Percentiles rank a stretch among this genome's conserved stretches.
phyloP scores from a whole-genome alignment of 2,888 invertebrate genomes.

The Leucania comma region DNA sequence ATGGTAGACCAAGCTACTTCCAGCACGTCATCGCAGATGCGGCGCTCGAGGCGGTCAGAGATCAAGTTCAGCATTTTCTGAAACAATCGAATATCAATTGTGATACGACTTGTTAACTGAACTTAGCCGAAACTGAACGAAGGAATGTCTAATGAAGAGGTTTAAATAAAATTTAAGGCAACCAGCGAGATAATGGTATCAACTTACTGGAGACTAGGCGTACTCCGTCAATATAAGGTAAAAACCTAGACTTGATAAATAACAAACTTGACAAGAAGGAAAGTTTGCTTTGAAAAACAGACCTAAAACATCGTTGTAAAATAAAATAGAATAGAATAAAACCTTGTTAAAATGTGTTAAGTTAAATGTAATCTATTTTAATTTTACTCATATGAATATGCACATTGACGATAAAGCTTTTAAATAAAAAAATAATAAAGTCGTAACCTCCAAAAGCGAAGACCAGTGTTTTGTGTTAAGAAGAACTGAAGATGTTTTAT shows the following conservation, averaged over 20 bases:
- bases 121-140: background rate
- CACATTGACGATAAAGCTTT: no score
- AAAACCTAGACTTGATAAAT: background rate
- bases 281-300: background rate
- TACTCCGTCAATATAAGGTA: background rate
- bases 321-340: no score
- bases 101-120: background rate
- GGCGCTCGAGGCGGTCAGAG: constrained; percentile 93
- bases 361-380: no score
- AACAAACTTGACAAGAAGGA: background rate
- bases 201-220: background rate
- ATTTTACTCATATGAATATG: no score
- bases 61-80: constrained; percentile 96
- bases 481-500: background rate
- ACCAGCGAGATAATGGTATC: background rate
- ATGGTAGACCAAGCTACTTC: constrained; percentile 99
- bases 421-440: background rate
- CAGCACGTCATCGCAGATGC: constrained; percentile 97
- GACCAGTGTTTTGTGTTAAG: background rate
- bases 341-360: no score
- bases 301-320: background rate
- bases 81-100: constrained; percentile 63
- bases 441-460: background rate
- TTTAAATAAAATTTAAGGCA: no score
- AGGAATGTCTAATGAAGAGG: background rate